These are phyloP conservation scores for Micropoecilia bifurca DNA, from an alignment of 2,797 vertebrate genomes.

Conservation along the genomic window DNA sequence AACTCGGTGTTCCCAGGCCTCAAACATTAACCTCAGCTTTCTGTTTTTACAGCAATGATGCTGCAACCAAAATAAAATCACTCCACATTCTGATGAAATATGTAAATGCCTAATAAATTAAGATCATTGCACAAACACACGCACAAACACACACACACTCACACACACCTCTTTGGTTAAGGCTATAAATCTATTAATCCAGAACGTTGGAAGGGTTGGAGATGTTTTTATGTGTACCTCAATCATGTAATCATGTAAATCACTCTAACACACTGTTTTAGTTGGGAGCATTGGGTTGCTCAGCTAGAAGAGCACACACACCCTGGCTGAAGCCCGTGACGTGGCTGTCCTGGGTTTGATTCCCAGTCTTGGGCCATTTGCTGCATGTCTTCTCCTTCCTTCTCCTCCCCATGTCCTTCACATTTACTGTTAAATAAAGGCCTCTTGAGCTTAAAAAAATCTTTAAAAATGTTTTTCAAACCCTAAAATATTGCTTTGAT, in stretches of 20 bases:
- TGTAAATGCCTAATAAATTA: background rate
- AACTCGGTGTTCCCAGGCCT: background rate
- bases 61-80: background rate
- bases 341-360: background rate
- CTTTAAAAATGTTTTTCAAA: background rate
- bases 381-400: background rate
- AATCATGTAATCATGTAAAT: background rate
- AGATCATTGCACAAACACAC: background rate
- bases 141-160: accelerated
- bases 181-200: background rate
- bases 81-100: background rate
- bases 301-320: background rate
- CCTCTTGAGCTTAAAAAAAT: background rate
- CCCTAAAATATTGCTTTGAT: background rate
- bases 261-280: background rate
- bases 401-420: background rate
- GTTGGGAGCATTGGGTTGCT: background rate
- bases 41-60: background rate
- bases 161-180: background rate
- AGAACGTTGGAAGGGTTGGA: background rate
- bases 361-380: background rate
- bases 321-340: background rate
- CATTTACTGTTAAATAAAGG: background rate
- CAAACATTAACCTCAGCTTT: background rate
- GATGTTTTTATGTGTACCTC: background rate